Conservation (phyloP, 2,888 invertebrate genomes). For the Hemistola chrysoprasaria region DNA sequence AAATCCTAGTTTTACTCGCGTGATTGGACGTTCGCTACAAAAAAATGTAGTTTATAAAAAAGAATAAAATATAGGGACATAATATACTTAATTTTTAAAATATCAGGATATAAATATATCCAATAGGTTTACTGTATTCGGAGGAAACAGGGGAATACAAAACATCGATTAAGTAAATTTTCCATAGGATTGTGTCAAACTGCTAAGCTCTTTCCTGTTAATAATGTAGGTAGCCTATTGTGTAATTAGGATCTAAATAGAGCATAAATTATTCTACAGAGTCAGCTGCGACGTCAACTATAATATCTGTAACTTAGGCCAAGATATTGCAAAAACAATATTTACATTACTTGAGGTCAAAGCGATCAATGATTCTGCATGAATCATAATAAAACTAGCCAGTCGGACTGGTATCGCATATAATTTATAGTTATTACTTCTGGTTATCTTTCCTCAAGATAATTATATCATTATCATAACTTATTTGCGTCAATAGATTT, state of each 20-base stretch:
- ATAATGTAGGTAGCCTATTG: neutral
- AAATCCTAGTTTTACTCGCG: too few relatives aligned
- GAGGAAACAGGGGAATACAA: too few relatives aligned
- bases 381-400: conserved; percentile 32
- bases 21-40: too few relatives aligned
- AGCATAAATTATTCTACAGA: conserved; percentile 6
- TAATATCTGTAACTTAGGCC: conserved; percentile 41
- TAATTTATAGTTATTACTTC: too few relatives aligned
- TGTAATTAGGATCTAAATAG: conserved; percentile 4
- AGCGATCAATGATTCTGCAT: conserved; percentile 25
- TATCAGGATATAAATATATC: too few relatives aligned
- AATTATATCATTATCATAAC: conserved; percentile 36
- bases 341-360: conserved; percentile 37
- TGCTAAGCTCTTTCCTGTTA: too few relatives aligned
- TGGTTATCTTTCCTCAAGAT: conserved; percentile 35
- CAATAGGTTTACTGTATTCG: too few relatives aligned
- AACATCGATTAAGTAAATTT: too few relatives aligned
- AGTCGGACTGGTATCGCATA: conserved; percentile 26
- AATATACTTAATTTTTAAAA: too few relatives aligned
- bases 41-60: too few relatives aligned
- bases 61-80: too few relatives aligned
- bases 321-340: conserved; percentile 37
- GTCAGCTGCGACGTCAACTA: neutral
- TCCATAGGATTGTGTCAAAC: too few relatives aligned
- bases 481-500: conserved; percentile 45